Conservation (phyloP, 2,113 vertebrate genomes). For the Mesoclemmys tuberculata region DNA sequence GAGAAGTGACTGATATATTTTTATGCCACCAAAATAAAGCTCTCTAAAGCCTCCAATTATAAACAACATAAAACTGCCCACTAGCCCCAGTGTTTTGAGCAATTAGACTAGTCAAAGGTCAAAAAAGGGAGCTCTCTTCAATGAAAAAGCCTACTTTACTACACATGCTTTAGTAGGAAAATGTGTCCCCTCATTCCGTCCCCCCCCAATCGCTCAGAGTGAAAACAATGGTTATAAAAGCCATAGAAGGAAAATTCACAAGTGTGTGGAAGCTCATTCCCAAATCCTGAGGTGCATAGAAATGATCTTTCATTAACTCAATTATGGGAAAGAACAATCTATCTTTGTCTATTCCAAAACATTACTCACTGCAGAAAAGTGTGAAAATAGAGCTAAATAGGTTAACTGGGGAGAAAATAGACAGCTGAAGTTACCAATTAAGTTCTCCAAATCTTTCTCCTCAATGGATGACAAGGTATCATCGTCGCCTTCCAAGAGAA, state of each 20-base stretch:
- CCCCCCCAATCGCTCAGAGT: neutral
- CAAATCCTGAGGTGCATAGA: neutral
- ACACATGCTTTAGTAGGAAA: neutral
- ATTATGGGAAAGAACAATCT: neutral
- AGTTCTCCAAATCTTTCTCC: slow-evolving; percentile 96
- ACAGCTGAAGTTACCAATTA: slow-evolving; percentile 86
- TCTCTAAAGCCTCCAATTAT: slow-evolving; percentile 42
- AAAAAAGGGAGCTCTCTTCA: neutral
- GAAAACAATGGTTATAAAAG: slow-evolving; percentile 15
- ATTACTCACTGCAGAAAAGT: neutral
- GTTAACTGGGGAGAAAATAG: slow-evolving; percentile 33
- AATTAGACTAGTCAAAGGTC: neutral
- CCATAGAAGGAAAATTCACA: neutral
- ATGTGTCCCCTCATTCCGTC: neutral
- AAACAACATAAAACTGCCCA: slow-evolving; percentile 25
- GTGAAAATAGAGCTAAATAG: slow-evolving; percentile 12
- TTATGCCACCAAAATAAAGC: neutral
- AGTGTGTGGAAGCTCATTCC: neutral
- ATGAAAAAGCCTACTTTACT: neutral
- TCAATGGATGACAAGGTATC: slow-evolving; percentile 95
- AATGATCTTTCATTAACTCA: slow-evolving; percentile 31
- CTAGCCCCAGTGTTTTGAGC: slow-evolving; percentile 23
- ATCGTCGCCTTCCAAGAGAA: slow-evolving; percentile 90
- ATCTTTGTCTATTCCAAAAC: neutral
- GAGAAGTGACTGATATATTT: neutral